Base-by-base conservation (phyloP, 2,888 invertebrate genomes). In the Drosophila histrio region DNA sequence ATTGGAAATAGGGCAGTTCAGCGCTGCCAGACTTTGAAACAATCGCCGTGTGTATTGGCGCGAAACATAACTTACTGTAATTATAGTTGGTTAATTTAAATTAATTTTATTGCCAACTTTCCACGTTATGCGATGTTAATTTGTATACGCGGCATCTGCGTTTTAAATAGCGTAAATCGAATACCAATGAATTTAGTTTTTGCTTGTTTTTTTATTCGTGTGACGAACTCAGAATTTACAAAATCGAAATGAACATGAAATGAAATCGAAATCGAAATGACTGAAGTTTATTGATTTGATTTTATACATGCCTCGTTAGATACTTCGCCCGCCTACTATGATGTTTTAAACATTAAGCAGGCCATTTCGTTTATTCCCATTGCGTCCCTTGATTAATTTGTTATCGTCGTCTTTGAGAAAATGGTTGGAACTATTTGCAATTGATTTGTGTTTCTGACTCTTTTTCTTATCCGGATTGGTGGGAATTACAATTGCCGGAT, bases 161-260 rank as follows among this genome's bases (percentile, higher is more conserved):
- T 30, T n/a, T 21, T n/a, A 22, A 44, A 9, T 43, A 22, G 22
- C 21, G 7, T 36, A n/a, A 26, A 15, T n/a, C 15, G 36, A 47
- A 53, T 52, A 58, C 53, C 49, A 54, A 11, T 36, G 15, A 68
- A 62, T 70, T 70, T 22, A 52, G 49, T 50, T 50, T 50, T 69
- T 53, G 39, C 30, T 26, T 62, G 26, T 26, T 67, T 53, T 26
- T 67, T 53, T 53, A 43, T 61, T 36, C 41, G 36, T 57, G 44
- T 17, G 24, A 22, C 9, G 56, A 41, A 52, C 69, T 69, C 63
- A 59, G 70, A 71, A 65, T 56, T 70, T 70, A 65, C 70, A 47
- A 70, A 70, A 70, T 71, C 70, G 43, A 70, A 71, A 71, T 53
- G 13, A 69, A 34, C 57, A 19, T 21, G 24, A 72, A 53, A 57